Conservation (phyloP, 2,888 invertebrate genomes). For the Patella caerulea region DNA sequence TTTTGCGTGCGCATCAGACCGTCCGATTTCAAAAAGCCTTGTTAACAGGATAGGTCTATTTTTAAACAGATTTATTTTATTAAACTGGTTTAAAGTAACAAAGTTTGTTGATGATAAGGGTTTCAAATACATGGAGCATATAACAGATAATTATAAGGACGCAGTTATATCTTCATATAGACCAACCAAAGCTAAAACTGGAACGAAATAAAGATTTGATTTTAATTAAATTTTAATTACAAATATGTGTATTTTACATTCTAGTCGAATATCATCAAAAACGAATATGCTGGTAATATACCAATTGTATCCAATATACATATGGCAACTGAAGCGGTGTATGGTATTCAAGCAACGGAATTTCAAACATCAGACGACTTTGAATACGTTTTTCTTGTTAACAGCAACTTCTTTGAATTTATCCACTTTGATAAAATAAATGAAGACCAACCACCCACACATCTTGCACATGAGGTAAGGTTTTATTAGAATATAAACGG, state of each 20-base stretch:
- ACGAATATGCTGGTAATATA: slow-evolving; percentile 32
- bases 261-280: slow-evolving; percentile 36
- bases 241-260: not conserved
- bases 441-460: slow-evolving; percentile 32
- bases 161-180: not conserved
- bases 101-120: no score
- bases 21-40: no score
- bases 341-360: slow-evolving; percentile 30
- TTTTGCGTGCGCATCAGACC: no score
- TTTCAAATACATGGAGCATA: no score
- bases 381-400: slow-evolving; percentile 36
- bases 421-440: slow-evolving; percentile 33
- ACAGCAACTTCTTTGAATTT: slow-evolving; percentile 41
- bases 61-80: no score
- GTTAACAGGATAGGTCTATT: no score
- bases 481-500: not conserved
- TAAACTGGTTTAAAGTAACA: no score
- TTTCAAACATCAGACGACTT: slow-evolving; percentile 24
- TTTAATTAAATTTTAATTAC: not conserved
- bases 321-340: slow-evolving; percentile 38
- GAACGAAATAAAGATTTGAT: no score
- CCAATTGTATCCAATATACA: slow-evolving; percentile 36
- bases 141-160: no score
- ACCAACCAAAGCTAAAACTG: not conserved
- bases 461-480: slow-evolving; percentile 35